Evolutionary conservation across 2,888 invertebrate species (phyloP), one percentile per base, ranked within the genome.

Genomic region (Alsophila aescularia): DNA sequence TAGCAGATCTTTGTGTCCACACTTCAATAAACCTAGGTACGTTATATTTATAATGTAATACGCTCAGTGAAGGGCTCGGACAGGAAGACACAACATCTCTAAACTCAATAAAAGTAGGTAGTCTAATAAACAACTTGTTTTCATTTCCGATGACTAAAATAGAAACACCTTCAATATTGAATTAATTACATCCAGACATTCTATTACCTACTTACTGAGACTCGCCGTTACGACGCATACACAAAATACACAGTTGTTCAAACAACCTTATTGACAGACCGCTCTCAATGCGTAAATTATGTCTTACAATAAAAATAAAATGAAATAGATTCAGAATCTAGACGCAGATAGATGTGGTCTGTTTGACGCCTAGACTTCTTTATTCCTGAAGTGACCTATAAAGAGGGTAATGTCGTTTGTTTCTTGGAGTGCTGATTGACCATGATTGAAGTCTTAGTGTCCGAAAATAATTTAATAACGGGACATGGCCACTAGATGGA

Each of bases 241-340:
- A 47, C 43, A 54, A 47, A 52, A 45, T 18, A 10, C 7, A 52
- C 53, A 53, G 31, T 48, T 54, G 53, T 37, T 31, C 37, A 54
- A 48, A 43, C 43, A 52, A 21, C 27, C 8, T 18, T 41, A 48
- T 48, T 39, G 53, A 48, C 48, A 48, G 9, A 12, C 27, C 13
- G 39, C 21, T 41, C 16, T 34, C 48, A 47, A 52, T 52, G 16
- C 27, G 34, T 52, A 45, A 34, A 31, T 52, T 51, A 52, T 40
- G 40, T 39, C 34, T 47, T 37, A 15, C 50, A 55, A 50, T 45
- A 31, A 41, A 55, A 55, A 50, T n/a, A 37, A 27, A 37, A 43
- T 54, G 41, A 44, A 42, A 50, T 50, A 34, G 43, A 49, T 42
- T 43, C 40, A 43, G 27, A 21, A 32, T 8, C 27, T 41, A 45